Base-by-base conservation (phyloP, 92 coral and sea anemone genomes). In the Anthopleura xanthogrammica region DNA sequence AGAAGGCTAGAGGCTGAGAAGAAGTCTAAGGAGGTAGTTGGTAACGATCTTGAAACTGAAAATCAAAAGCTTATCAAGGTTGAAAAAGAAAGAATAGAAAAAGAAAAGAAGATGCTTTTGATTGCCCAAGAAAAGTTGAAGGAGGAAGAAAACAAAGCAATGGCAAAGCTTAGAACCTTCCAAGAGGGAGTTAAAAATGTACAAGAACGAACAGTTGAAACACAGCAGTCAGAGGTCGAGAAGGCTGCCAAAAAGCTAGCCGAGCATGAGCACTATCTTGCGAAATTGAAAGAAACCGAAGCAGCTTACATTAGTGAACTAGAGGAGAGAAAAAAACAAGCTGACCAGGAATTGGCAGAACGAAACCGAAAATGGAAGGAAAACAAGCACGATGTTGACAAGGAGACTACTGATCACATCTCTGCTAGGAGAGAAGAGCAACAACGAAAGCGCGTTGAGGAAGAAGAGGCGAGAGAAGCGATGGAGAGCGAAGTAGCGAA, bases 21-120 rank as follows among this genome's bases (percentile, higher is more conserved):
- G 16, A 83, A 85, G 75, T 64, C 92, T 23, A 85, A 85, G 22
- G 76, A 91, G 52, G 54, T 79, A 2, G 41, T 41, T 10, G 75
- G 88, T 29, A 83, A 88, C 48, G 87, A 89, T 56, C 86, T 79
- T 58, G 81, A 58, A 60, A 78, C 66, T 56, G 86, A 85, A 81
- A 86, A 91, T 56, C 79, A 88, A 73, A 85, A 88, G 83, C 52
- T 75, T 0, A 50, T 55, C 19, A 83, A 85, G 17, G 87, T 82
- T 60, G 75, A 85, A 72, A 83, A 85, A 72, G 83, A 84, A 72
- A 88, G 87, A 36, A 65, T 72, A 11, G 89, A 88, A 17, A 81
- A 88, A 36, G 94, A 91, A 56, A 72, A 66, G 52, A 83, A 80
- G 29, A 77, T 85, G 56, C 77, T 82, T 41, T 70, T 64, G 64